Conservation (phyloP, 2,113 vertebrate genomes). For the Strix aluco region DNA sequence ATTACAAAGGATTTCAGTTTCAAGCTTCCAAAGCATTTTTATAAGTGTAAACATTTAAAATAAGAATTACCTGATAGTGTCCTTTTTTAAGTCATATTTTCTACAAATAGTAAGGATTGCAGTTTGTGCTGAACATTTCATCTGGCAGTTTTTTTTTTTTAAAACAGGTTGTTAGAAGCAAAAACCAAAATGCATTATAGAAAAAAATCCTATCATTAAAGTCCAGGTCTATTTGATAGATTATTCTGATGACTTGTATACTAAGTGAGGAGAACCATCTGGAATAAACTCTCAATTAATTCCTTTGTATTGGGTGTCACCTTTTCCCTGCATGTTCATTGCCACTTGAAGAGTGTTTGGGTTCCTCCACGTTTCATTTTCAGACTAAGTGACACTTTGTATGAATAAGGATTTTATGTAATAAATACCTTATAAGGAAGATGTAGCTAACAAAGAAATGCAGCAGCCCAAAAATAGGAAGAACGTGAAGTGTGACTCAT, state of each 20-base stretch:
- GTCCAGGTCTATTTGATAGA: slow-evolving; percentile 73
- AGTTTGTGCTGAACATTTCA: slow-evolving; percentile 76
- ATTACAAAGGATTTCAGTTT: slow-evolving; percentile 68
- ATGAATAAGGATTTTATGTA: neutral
- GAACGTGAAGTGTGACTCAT: neutral
- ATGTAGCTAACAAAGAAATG: neutral
- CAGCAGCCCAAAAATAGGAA: neutral
- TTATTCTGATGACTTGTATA: slow-evolving; percentile 78
- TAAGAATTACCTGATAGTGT: slow-evolving; percentile 74
- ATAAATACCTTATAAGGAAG: neutral
- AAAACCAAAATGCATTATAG: slow-evolving; percentile 74
- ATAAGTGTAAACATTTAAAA: slow-evolving; percentile 79
- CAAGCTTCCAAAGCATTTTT: slow-evolving; percentile 81
- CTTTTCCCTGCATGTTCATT: slow-evolving; percentile 63
- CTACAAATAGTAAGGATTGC: slow-evolving; percentile 73
- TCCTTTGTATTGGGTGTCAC: slow-evolving; percentile 76
- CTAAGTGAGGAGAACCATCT: slow-evolving; percentile 76
- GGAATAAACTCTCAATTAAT: slow-evolving; percentile 83
- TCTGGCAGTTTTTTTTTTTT: slow-evolving; percentile 61
- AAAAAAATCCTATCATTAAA: slow-evolving; percentile 65
- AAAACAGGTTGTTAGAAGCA: slow-evolving; percentile 62
- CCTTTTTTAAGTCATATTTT: slow-evolving; percentile 78
- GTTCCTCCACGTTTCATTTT: neutral
- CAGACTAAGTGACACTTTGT: neutral
- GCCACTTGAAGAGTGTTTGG: neutral